These are phyloP conservation scores for Hylia prasina DNA, from an alignment of 2,113 vertebrate species.

Conservation along the genomic window DNA sequence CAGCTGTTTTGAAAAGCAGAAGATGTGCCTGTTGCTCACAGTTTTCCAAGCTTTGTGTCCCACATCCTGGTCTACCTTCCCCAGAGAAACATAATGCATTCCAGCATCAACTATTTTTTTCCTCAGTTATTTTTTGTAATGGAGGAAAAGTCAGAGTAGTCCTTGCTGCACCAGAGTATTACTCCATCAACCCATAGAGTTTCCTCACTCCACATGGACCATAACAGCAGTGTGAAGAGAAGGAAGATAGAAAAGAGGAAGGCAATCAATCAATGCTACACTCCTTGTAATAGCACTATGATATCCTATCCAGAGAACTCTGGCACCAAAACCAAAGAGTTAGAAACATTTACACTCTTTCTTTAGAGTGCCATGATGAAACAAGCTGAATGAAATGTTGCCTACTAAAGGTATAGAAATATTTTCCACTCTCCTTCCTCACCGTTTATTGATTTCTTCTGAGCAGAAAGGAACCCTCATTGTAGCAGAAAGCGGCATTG, in stretches of 20 bases:
- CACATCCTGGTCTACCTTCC: not conserved
- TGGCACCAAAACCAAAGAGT: not conserved
- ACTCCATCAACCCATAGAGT: not conserved
- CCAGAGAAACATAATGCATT: accelerated
- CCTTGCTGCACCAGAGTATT: not conserved
- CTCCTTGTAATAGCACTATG: not conserved
- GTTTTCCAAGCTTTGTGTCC: not conserved
- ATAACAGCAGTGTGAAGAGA: not conserved
- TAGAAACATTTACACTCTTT: not conserved
- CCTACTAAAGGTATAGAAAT: not conserved
- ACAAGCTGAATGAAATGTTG: not conserved
- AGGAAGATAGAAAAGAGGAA: not conserved
- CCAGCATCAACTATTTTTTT: not conserved
- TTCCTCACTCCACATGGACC: not conserved
- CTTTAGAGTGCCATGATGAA: not conserved
- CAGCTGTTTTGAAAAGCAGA: not conserved
- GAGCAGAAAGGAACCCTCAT: not conserved
- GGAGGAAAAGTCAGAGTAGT: not conserved
- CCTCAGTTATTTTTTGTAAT: not conserved
- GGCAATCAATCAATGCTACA: not conserved
- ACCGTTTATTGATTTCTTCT: not conserved
- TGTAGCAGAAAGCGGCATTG: not conserved
- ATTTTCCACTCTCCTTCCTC: not conserved
- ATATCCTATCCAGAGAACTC: not conserved
- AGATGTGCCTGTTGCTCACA: not conserved